Percentiles rank a stretch among this genome's conserved stretches.
Evolutionary conservation across 1,140 invertebrate genomes (phyloP).

Genomic region (Plectrocnemia conspersa): DNA sequence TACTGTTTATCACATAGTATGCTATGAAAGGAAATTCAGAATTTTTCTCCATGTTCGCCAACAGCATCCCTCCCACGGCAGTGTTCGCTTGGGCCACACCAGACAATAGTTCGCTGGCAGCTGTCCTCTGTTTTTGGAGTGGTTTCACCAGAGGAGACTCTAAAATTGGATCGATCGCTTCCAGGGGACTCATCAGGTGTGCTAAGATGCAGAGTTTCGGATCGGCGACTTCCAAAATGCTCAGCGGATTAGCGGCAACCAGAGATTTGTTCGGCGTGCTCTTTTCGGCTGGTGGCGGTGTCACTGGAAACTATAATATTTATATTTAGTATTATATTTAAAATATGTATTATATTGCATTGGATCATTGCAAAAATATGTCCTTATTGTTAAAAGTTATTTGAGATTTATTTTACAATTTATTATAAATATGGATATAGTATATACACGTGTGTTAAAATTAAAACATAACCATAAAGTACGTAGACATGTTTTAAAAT

Average conservation of each 20-base stretch:
- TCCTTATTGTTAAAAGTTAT: too few species aligned
- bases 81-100: slow-evolving; percentile 69
- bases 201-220: slow-evolving; percentile 81
- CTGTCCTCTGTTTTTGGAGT: slow-evolving; percentile 68
- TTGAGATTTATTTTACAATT: too few species aligned
- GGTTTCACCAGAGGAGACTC: slow-evolving; percentile 77
- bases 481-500: too few species aligned
- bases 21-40: slow-evolving; percentile 88
- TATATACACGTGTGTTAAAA: too few species aligned
- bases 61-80: slow-evolving; percentile 71
- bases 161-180: slow-evolving; percentile 74
- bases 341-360: neutral
- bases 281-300: slow-evolving; percentile 54
- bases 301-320: slow-evolving; percentile 48
- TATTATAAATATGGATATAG: too few species aligned
- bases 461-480: too few species aligned
- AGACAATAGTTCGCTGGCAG: slow-evolving; percentile 69
- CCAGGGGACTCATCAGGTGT: slow-evolving; percentile 81
- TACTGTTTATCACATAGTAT: slow-evolving; percentile 83
- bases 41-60: slow-evolving; percentile 84
- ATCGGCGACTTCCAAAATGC: slow-evolving; percentile 79
- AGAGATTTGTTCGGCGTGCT: slow-evolving; percentile 50
- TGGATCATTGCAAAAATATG: too few species aligned
- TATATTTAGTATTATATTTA: neutral
- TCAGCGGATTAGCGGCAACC: slow-evolving; percentile 50